Evolutionary conservation across 2,888 invertebrate genomes (phyloP).

Genomic region (Blera fallax): DNA sequence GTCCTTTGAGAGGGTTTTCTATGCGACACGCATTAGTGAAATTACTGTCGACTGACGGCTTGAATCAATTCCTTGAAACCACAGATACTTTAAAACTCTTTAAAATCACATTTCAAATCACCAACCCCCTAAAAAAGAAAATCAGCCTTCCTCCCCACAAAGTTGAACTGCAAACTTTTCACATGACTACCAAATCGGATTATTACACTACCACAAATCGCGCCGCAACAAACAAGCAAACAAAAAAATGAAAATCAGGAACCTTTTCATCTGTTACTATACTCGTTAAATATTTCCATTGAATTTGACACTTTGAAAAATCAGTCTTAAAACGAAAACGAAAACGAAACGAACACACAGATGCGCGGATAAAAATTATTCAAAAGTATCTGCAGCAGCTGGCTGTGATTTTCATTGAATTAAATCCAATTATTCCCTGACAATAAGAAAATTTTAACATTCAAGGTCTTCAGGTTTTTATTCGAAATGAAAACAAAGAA

Average conservation of each 20-base stretch:
- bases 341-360: neutral
- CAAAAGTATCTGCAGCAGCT: conserved; percentile 66
- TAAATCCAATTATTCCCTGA: conserved; percentile 61
- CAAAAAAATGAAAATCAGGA: neutral
- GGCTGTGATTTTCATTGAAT: conserved; percentile 49
- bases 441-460: conserved; percentile 19
- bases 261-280: conserved; percentile 28
- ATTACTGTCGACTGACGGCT: no score
- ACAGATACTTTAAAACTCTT: no score
- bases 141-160: neutral
- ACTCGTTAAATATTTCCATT: conserved; percentile 55
- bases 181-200: conserved; percentile 59
- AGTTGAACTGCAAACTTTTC: conserved; percentile 52
- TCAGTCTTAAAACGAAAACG: neutral
- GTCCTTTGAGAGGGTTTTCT: no score
- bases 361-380: conserved; percentile 40
- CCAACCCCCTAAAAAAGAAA: no score
- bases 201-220: conserved; percentile 39
- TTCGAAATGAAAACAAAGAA: neutral
- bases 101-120: no score
- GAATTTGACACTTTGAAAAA: conserved; percentile 36
- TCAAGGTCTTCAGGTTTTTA: neutral
- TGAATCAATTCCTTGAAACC: no score
- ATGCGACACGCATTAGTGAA: no score
- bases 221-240: neutral